Conservation (phyloP, 2,888 invertebrate species). For the Limnephilus rhombicus region DNA sequence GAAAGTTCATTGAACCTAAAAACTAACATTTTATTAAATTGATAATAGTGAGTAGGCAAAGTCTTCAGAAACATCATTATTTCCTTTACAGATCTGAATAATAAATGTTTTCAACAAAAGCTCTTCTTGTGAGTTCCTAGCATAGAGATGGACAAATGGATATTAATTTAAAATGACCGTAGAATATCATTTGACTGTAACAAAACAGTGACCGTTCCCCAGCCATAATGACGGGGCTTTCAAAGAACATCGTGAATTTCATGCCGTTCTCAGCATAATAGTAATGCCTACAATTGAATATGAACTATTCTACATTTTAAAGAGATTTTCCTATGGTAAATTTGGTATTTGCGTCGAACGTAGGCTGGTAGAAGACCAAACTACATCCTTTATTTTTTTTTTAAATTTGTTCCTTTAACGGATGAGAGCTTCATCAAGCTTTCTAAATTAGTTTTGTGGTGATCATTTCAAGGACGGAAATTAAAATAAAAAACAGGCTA, state of each 20-base stretch:
- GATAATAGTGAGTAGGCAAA: not conserved
- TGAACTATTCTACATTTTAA: not conserved
- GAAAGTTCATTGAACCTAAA: not conserved
- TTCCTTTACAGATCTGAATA: not conserved
- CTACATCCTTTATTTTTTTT: not conserved
- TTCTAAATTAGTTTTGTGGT: not conserved
- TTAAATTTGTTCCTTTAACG: not conserved
- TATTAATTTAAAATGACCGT: conserved; percentile 24
- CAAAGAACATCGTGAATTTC: conserved; percentile 24
- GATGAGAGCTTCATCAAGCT: not conserved
- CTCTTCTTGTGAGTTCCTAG: conserved; percentile 12
- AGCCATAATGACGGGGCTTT: not conserved
- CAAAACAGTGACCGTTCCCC: conserved; percentile 2
- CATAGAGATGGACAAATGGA: not conserved
- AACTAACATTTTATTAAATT: not conserved
- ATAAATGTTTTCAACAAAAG: not conserved
- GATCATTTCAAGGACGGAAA: no score
- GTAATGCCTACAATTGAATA: not conserved
- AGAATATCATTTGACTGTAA: conserved; percentile 2
- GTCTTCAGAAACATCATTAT: not conserved
- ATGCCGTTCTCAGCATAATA: not conserved
- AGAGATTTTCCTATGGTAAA: not conserved
- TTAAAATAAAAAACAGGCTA: no score
- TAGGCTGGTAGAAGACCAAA: not conserved
- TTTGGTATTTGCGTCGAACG: not conserved